Evolutionary conservation across 2,113 vertebrate genomes (phyloP).

Genomic region (Gymnocephalus cernua): DNA sequence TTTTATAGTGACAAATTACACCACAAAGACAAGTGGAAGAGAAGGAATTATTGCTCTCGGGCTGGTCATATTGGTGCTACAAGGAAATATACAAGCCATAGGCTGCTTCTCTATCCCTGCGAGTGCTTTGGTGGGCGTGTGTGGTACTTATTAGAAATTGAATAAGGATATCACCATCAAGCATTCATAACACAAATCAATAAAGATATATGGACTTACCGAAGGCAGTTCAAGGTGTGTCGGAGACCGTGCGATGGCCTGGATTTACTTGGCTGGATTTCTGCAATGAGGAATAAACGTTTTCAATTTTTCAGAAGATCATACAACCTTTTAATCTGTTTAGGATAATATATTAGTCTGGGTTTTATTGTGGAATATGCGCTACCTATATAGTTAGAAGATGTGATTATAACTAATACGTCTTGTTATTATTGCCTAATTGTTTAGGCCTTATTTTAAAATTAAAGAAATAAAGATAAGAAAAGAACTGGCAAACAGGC

Average conservation of each 20-base stretch:
- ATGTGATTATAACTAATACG: background rate
- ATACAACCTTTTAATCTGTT: background rate
- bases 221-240: conserved; percentile 73
- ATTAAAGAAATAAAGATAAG: background rate
- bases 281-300: conserved; percentile 67
- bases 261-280: conserved; percentile 73
- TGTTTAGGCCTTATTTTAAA: conserved; percentile 14
- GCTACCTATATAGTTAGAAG: background rate
- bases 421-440: background rate
- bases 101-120: conserved; percentile 51
- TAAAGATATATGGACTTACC: conserved; percentile 84
- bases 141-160: conserved; percentile 77
- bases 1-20: conserved; percentile 83
- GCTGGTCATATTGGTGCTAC: conserved; percentile 67
- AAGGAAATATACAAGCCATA: conserved; percentile 64
- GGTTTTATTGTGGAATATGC: background rate
- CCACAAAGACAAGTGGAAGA: conserved; percentile 78
- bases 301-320: conserved; percentile 10
- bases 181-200: conserved; percentile 81
- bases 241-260: conserved; percentile 61
- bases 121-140: conserved; percentile 65
- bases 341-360: background rate
- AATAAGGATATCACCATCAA: conserved; percentile 82
- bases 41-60: conserved; percentile 79
- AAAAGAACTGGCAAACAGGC: background rate